Evolutionary conservation across 2,113 vertebrate species (phyloP).

Genomic region (Chloroceryle aenea): DNA sequence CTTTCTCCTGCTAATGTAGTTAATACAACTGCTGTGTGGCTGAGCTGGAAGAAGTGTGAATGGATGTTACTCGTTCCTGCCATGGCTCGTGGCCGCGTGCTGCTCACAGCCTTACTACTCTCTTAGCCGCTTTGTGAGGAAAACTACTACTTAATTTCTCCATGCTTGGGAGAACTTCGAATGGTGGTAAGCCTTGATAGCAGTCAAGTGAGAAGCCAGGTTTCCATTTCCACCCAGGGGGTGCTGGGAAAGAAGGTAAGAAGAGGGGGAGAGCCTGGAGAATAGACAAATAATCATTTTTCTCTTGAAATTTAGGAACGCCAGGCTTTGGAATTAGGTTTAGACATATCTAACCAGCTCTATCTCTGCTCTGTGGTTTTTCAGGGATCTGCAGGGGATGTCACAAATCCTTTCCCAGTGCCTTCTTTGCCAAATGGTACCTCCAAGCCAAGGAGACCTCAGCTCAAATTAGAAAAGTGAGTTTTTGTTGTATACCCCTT

Average conservation of each 20-base stretch:
- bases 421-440: conserved; percentile 79
- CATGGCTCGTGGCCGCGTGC: background rate
- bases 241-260: background rate
- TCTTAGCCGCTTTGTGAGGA: background rate
- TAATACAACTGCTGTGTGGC: background rate
- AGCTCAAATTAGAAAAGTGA: conserved; percentile 82
- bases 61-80: background rate
- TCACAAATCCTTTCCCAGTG: conserved; percentile 68
- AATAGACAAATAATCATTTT: background rate
- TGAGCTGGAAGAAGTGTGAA: background rate
- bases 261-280: background rate
- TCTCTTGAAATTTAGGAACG: background rate
- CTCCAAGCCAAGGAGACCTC: conserved; percentile 77
- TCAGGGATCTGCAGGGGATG: conserved; percentile 77
- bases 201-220: background rate
- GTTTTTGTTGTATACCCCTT: background rate
- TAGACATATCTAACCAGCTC: background rate
- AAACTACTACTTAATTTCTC: background rate
- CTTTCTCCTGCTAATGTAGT: background rate
- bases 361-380: background rate
- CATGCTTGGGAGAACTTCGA: background rate
- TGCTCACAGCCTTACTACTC: background rate
- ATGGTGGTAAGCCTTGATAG: background rate
- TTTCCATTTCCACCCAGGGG: background rate
- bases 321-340: background rate